Evolutionary conservation across 2,888 invertebrate species (phyloP).

Genomic region (Polietes domitor): DNA sequence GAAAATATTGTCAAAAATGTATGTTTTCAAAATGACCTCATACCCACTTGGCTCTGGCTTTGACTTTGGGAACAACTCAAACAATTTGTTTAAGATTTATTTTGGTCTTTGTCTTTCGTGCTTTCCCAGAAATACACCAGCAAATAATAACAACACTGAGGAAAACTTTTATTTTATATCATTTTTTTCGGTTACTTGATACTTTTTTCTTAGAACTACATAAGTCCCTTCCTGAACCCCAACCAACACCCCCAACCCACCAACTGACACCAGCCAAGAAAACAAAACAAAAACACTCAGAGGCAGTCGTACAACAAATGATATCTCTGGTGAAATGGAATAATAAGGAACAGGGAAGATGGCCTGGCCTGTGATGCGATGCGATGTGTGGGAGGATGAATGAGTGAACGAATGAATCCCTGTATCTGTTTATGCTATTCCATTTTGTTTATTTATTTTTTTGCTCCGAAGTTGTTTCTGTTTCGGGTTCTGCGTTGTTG

Average conservation of each 20-base stretch:
- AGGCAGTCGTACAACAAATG: not conserved
- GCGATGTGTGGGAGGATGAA: not conserved
- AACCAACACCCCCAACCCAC: not conserved
- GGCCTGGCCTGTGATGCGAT: not conserved
- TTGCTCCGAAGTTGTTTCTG: slow-evolving; percentile 27
- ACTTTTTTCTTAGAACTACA: slow-evolving; percentile 5
- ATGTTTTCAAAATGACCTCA: slow-evolving; percentile 49
- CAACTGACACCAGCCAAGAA: not conserved
- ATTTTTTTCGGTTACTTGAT: slow-evolving; percentile 16
- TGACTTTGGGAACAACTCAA: slow-evolving; percentile 20
- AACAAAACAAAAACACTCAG: not conserved
- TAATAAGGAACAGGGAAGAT: slow-evolving; percentile 15
- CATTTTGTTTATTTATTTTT: not conserved
- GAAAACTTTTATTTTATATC: slow-evolving; percentile 44
- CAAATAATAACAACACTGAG: not conserved
- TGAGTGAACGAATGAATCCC: not conserved
- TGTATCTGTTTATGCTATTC: slow-evolving; percentile 45
- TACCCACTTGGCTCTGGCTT: not conserved
- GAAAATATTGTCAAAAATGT: slow-evolving; percentile 42
- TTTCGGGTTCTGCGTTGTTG: not conserved
- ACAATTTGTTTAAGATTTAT: slow-evolving; percentile 51
- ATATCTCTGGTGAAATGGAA: slow-evolving; percentile 9
- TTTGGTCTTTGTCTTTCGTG: slow-evolving; percentile 26
- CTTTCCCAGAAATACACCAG: slow-evolving; percentile 9
- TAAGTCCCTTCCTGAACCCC: not conserved